Conservation (phyloP, 2,888 invertebrate genomes). For the Girardia tigrina region DNA sequence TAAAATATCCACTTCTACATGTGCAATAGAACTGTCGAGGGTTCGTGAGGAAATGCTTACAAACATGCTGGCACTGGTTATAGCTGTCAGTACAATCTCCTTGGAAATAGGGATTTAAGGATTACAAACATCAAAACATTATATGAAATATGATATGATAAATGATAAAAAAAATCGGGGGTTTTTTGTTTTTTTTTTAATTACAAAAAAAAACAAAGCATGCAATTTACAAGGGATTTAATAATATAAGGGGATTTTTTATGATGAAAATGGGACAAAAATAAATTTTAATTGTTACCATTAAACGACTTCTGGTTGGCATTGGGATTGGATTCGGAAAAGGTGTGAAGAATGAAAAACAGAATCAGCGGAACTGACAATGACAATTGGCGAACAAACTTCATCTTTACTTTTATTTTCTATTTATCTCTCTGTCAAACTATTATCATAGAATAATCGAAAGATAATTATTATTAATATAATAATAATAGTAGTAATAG, state of each 20-base stretch:
- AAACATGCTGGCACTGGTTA: conserved; percentile 20
- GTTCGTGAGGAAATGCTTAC: neutral
- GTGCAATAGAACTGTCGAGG: conserved; percentile 10
- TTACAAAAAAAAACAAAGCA: neutral
- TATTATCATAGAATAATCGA: neutral
- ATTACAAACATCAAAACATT: neutral
- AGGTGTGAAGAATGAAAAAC: neutral
- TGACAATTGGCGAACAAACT: neutral
- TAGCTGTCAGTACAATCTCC: conserved; percentile 8
- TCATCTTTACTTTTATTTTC: too few relatives aligned
- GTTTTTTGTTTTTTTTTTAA: too few relatives aligned
- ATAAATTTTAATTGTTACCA: conserved; percentile 11
- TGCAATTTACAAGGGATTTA: conserved; percentile 11
- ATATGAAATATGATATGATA: neutral
- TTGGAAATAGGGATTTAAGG: conserved; percentile 18
- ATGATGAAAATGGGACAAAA: neutral
- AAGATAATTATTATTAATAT: neutral
- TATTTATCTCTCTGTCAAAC: too few relatives aligned
- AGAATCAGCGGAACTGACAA: conserved; percentile 10
- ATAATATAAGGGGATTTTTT: neutral
- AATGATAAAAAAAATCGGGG: too few relatives aligned
- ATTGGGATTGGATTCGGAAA: conserved; percentile 7
- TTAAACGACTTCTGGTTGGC: neutral
- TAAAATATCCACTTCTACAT: conserved; percentile 16
- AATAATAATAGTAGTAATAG: neutral